Evolutionary conservation across 2,888 invertebrate species (phyloP).

Genomic region (Smittia aterrima): DNA sequence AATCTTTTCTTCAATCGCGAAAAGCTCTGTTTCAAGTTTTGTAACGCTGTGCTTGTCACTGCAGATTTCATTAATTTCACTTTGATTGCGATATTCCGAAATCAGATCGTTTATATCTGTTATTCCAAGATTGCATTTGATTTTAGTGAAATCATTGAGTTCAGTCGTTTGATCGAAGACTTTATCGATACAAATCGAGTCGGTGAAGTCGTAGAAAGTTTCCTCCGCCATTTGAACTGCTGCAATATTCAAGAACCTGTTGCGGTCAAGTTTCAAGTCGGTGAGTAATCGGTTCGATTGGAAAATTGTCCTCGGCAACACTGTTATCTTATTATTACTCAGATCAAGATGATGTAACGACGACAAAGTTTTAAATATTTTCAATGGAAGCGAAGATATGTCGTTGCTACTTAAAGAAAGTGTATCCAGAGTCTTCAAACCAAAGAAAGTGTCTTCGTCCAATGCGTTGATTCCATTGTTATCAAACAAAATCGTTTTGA

Average conservation of each 20-base stretch:
- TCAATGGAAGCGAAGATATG: too few species aligned
- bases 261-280: background rate
- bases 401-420: too few species aligned
- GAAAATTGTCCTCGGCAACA: background rate
- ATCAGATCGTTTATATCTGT: background rate
- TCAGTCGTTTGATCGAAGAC: background rate
- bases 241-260: background rate
- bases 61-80: background rate
- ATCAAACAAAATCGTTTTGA: background rate
- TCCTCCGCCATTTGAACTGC: background rate
- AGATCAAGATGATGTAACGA: background rate
- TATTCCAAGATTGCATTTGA: background rate
- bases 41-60: background rate
- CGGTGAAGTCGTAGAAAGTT: background rate
- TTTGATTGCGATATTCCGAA: background rate
- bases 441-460: slow-evolving; percentile 7
- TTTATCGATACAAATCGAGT: background rate
- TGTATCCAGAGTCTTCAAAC: background rate
- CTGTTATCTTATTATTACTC: background rate
- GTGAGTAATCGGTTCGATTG: background rate
- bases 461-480: background rate
- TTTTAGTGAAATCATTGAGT: background rate
- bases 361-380: too few species aligned
- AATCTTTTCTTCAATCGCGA: background rate
- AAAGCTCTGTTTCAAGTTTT: background rate